Conservation (phyloP, 2,113 vertebrate species). For the Noturus placidus region DNA sequence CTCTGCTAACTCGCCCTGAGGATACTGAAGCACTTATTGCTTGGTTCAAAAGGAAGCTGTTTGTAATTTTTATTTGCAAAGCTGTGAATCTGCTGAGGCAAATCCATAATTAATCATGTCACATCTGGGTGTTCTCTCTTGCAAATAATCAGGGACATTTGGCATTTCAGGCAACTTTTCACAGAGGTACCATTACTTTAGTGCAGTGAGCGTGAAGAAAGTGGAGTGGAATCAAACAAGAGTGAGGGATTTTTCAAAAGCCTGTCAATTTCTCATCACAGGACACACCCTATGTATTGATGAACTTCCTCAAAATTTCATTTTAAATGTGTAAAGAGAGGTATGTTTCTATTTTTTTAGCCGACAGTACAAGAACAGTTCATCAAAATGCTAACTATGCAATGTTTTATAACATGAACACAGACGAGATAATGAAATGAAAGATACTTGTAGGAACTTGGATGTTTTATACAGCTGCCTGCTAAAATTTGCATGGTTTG, state of each 20-base stretch:
- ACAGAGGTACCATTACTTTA: conserved; percentile 49
- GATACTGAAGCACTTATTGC: conserved; percentile 5
- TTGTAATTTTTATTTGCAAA: conserved; percentile 32
- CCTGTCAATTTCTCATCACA: neutral
- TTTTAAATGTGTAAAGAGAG: neutral
- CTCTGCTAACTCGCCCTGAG: neutral
- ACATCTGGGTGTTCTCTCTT: conserved; percentile 46
- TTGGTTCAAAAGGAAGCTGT: conserved; percentile 20
- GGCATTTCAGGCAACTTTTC: conserved; percentile 35
- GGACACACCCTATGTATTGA: neutral
- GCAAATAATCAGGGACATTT: conserved; percentile 49
- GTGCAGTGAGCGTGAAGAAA: conserved; percentile 41
- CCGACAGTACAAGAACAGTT: neutral
- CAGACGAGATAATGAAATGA: neutral
- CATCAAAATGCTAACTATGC: neutral
- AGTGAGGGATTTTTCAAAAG: neutral
- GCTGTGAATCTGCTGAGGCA: neutral
- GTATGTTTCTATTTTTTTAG: neutral
- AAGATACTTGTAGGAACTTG: neutral
- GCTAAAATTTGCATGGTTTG: neutral
- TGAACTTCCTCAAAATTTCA: neutral
- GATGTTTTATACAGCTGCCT: neutral
- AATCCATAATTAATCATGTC: conserved; percentile 53
- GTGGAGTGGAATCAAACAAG: conserved; percentile 9
- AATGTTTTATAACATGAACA: neutral